These are phyloP conservation scores for Naja naja DNA, from an alignment of 2,113 vertebrate genomes.

Conservation along the genomic window DNA sequence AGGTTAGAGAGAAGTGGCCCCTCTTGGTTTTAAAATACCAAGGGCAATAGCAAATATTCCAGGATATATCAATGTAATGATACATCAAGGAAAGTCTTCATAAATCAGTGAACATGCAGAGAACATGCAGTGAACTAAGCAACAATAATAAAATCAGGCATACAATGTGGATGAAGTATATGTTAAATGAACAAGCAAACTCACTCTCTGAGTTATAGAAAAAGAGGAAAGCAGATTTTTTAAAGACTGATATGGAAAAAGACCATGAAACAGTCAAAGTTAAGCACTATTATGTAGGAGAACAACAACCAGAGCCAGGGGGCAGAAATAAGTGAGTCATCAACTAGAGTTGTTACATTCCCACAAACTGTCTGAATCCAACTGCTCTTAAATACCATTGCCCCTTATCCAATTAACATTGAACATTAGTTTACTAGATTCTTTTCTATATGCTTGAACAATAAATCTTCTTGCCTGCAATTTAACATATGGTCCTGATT, in stretches of 20 bases:
- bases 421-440: not conserved
- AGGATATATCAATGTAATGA: conserved; percentile 1
- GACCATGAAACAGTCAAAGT: not conserved
- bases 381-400: not conserved
- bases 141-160: conserved; percentile 27
- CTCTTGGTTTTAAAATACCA: conserved; percentile 5
- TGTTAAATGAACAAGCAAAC: conserved; percentile 32
- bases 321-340: not conserved
- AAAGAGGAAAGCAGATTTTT: not conserved
- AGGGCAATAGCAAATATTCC: conserved; percentile 13
- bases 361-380: not conserved
- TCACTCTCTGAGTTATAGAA: conserved; percentile 9
- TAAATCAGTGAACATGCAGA: conserved; percentile 50
- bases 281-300: not conserved
- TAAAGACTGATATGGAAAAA: conserved; percentile 27
- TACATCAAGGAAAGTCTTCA: conserved; percentile 43
- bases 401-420: not conserved
- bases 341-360: not conserved
- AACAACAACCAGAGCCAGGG: not conserved
- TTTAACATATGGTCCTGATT: too few species aligned
- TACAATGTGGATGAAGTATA: conserved; percentile 11
- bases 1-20: conserved; percentile 18
- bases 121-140: too few species aligned
- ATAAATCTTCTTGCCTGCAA: too few species aligned
- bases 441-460: not conserved